Percentiles rank a stretch among this genome's conserved stretches.
Evolutionary conservation across 1,140 invertebrate genomes (phyloP).

Genomic region (Contarinia nasturtii): DNA sequence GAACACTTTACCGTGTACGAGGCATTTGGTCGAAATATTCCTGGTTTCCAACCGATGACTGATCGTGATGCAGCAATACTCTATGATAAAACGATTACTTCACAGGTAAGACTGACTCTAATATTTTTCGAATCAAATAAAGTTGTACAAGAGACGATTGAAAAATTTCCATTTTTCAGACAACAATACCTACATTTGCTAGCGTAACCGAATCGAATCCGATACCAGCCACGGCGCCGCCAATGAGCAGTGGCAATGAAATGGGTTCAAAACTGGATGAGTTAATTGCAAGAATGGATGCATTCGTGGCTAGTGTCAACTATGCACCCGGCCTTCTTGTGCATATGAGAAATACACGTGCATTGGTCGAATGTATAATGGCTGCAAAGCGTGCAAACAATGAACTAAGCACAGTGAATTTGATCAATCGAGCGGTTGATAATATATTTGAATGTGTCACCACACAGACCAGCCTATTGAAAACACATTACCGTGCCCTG

Average conservation of each 20-base stretch:
- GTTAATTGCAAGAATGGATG: constrained; percentile 21
- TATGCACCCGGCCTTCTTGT: constrained; percentile 15
- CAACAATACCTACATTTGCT: too few relatives aligned
- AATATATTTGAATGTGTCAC: constrained; percentile 62
- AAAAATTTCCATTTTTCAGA: too few relatives aligned
- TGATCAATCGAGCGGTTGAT: constrained; percentile 76
- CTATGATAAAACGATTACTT: constrained; percentile 39
- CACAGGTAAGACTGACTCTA: too few relatives aligned
- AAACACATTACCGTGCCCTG: constrained; percentile 69
- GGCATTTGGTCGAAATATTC: constrained; percentile 90
- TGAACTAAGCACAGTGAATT: constrained; percentile 42
- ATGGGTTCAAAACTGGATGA: constrained; percentile 19
- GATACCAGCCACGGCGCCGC: not conserved
- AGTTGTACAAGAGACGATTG: too few relatives aligned
- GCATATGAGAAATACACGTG: constrained; percentile 31
- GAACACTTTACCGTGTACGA: constrained; percentile 90
- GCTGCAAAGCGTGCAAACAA: constrained; percentile 56
- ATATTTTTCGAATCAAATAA: too few relatives aligned
- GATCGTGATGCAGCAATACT: constrained; percentile 61
- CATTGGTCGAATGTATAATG: constrained; percentile 55
- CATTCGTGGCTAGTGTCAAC: constrained; percentile 18
- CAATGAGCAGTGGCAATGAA: constrained; percentile 17
- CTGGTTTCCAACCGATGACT: constrained; percentile 73
- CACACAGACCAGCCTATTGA: constrained; percentile 49
- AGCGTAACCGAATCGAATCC: not conserved